phyloP scores from a whole-genome alignment of 2,888 invertebrate genomes.

The Drosophila borealis region DNA sequence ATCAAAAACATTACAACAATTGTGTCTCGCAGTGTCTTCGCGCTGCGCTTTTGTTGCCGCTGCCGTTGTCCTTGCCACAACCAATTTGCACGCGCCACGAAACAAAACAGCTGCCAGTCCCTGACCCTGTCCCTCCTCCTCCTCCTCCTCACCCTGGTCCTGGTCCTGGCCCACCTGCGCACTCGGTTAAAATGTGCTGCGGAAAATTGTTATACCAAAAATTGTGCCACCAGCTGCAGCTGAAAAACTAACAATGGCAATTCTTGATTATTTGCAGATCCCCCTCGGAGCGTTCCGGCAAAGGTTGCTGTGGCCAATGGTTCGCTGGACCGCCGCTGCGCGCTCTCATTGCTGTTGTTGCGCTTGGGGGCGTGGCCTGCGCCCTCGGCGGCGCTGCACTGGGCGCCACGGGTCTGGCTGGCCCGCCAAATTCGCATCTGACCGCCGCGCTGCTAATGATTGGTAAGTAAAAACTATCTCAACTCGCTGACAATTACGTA shows the following conservation, averaged over 20 bases:
- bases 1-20: conserved; percentile 79
- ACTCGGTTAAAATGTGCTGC: conserved; percentile 9
- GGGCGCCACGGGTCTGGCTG: conserved; percentile 84
- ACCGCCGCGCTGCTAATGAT: conserved; percentile 85
- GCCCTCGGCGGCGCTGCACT: conserved; percentile 85
- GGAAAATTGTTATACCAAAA: conserved; percentile 6
- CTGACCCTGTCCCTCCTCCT: neutral
- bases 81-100: conserved; percentile 73
- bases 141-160: neutral
- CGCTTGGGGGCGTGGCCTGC: conserved; percentile 85
- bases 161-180: conserved; percentile 54
- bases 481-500: neutral
- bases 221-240: conserved; percentile 33
- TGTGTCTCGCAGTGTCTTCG: conserved; percentile 51
- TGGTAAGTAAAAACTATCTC: conserved; percentile 76
- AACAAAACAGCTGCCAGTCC: conserved; percentile 66
- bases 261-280: conserved; percentile 77
- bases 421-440: conserved; percentile 84
- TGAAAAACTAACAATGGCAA: conserved; percentile 50
- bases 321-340: conserved; percentile 85
- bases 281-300: conserved; percentile 85
- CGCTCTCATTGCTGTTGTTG: conserved; percentile 85
- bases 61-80: conserved; percentile 38
- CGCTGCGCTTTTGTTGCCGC: conserved; percentile 58
- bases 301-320: conserved; percentile 85